phyloP scores from a whole-genome alignment of 2,113 vertebrate species.

The Oriolus oriolus region DNA sequence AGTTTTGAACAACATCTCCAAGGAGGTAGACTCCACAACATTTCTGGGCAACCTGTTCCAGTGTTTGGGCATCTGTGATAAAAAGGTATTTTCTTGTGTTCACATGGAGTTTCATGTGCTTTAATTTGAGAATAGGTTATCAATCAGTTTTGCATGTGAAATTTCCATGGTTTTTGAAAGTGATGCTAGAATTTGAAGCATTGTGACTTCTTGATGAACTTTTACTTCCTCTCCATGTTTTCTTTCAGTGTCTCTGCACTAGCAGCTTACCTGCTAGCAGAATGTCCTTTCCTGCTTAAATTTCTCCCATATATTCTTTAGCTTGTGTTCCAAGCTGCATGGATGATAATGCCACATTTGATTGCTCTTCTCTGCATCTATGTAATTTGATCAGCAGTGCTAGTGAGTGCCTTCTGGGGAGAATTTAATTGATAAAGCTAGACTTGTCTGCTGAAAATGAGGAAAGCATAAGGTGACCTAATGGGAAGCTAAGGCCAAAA shows the following conservation, averaged over 20 bases:
- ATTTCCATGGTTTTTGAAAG: not conserved
- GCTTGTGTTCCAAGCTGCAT: not conserved
- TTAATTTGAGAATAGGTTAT: not conserved
- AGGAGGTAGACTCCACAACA: not conserved
- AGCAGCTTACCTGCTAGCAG: not conserved
- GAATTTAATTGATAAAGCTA: not conserved
- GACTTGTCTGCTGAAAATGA: constrained; percentile 6
- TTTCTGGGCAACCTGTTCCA: not conserved
- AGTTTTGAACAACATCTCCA: not conserved
- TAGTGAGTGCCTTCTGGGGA: not conserved
- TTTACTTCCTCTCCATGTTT: not conserved
- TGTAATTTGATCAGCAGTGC: not conserved
- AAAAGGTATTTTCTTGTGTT: not conserved
- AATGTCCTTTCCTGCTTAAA: not conserved
- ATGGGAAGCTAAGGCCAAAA: not conserved
- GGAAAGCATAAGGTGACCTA: not conserved
- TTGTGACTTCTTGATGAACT: not conserved
- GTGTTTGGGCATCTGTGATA: not conserved
- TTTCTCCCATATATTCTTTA: not conserved
- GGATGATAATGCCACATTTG: not conserved
- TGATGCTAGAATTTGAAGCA: not conserved
- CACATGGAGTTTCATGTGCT: not conserved
- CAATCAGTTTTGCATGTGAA: not conserved
- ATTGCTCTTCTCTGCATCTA: not conserved
- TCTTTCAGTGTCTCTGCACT: not conserved